A percentile compares a stretch with the other conserved stretches of the same genome.
These are phyloP conservation scores for Sycophila texana DNA, from an alignment of 2,888 invertebrate species.

Conservation along the genomic window DNA sequence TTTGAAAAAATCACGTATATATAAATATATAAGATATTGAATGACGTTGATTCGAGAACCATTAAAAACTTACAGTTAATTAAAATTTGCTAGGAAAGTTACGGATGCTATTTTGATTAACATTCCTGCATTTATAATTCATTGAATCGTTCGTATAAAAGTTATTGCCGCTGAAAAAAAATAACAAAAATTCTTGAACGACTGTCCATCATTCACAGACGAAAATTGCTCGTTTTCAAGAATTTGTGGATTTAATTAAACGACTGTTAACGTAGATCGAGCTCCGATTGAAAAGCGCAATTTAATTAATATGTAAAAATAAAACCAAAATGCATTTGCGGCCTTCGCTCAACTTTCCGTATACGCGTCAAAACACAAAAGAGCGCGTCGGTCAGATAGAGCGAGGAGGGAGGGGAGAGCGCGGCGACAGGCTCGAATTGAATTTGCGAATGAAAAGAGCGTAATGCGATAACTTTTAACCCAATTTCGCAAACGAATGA, in stretches of 20 bases:
- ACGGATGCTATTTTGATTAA: no score
- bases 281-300: constrained; percentile 14
- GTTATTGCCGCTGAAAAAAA: no score
- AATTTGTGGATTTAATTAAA: constrained; percentile 25
- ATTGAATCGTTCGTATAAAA: no score
- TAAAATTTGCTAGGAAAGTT: no score
- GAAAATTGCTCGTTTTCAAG: no score
- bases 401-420: background rate
- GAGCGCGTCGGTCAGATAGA: background rate
- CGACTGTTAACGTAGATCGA: background rate
- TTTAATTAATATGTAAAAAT: constrained; percentile 26
- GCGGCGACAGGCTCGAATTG: background rate
- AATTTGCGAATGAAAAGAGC: background rate
- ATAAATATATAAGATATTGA: no score
- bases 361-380: background rate
- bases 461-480: constrained; percentile 16
- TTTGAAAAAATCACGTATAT: no score
- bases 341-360: constrained; percentile 19
- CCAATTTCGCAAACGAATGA: constrained; percentile 12
- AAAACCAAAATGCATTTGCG: constrained; percentile 13
- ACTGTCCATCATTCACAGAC: no score
- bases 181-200: no score
- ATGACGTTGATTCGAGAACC: no score
- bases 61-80: no score
- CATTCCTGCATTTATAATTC: no score